Evolutionary conservation across 2,113 vertebrate species (phyloP), one percentile per base, ranked within the genome.

Genomic region (Callopanchax toddi): DNA sequence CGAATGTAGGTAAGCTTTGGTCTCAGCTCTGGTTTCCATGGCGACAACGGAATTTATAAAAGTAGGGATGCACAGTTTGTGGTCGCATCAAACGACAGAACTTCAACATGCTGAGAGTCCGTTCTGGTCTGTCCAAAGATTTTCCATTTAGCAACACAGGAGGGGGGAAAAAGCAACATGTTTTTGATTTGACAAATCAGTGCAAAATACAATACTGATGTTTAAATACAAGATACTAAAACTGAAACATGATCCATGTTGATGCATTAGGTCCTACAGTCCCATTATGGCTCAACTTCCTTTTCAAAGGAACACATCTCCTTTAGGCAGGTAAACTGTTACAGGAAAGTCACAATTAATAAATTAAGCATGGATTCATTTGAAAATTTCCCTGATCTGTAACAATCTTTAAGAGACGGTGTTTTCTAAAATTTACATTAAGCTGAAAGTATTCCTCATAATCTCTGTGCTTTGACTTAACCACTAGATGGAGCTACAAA

Each of bases 261-360:
- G 54, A 48, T 48, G 34, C 26, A 55, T 54, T 45, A 82, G 50
- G 36, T 75, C 51, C 42, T 76, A 68, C 43, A 67, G 25, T 34
- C 37, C 61, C 57, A 32, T 25, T 78, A 85, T 83, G 85, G 82
- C 87, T 85, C 73, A 65, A 61, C 51, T 78, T 83, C 73, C 72
- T 56, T 72, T 54, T 61, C 16, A 71, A 1, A 37, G 40, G 3
- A 40, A 68, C 11, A 63, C 8, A 5, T 71, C 45, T 64, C 8
- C 32, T 71, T 26, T 11, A 20, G 49, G 10, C 44, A 56, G 49
- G 55, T 75, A 40, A 75, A 67, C 43, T 44, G 46, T 7, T 17
- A 42, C 21, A 55, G 1, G 3, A 17, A 18, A 60, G 0, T 74
- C 37, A 29, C 21, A 53, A 55, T 62, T 32, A 54, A 60, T 42